Evolutionary conservation across 2,797 vertebrate species (phyloP).

Genomic region (Holocentrus rufus): DNA sequence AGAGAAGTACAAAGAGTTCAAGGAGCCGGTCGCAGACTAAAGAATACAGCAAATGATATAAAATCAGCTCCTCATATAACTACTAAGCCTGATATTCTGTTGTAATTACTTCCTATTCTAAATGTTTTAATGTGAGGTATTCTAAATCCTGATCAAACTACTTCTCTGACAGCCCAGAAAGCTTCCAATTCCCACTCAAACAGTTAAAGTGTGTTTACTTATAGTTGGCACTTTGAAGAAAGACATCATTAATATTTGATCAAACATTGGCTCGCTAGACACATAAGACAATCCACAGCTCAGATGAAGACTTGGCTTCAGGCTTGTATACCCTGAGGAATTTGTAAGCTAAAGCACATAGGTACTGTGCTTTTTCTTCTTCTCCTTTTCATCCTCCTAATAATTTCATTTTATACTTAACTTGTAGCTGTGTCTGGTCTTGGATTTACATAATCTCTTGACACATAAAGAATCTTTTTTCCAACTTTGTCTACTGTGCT

Average conservation of each 20-base stretch:
- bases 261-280: conserved; percentile 12
- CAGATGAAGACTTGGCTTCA: neutral
- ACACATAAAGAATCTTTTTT: no score
- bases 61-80: neutral
- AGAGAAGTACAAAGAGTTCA: conserved; percentile 1
- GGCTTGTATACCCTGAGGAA: neutral
- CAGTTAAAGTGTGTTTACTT: conserved; percentile 18
- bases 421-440: no score
- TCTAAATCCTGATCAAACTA: neutral
- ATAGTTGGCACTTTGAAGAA: conserved; percentile 26
- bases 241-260: conserved; percentile 30
- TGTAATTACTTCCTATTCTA: neutral
- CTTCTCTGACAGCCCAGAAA: neutral
- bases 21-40: neutral
- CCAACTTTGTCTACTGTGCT: no score
- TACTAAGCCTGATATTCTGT: neutral
- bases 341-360: neutral
- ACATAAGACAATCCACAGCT: conserved; percentile 6
- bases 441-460: no score
- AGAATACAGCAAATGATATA: neutral
- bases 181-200: neutral
- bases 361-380: neutral
- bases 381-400: no score
- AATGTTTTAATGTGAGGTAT: neutral
- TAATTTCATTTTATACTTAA: no score